A percentile compares a stretch with the other conserved stretches of the same genome.
phyloP scores from a whole-genome alignment of 1,140 invertebrate species.

The Rhagoletis pomonella region DNA sequence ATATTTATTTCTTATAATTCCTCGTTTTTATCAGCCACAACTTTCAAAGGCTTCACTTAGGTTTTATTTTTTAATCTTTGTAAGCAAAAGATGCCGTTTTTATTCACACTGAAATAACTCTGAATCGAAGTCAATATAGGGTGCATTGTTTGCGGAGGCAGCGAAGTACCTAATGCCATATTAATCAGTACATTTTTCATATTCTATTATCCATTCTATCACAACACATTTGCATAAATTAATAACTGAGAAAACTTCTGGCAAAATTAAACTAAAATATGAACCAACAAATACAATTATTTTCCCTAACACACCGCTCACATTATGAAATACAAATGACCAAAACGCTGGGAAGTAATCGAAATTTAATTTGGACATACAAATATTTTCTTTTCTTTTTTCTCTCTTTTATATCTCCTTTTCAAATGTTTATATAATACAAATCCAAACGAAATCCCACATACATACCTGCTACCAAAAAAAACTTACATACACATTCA shows the following conservation, averaged over 20 bases:
- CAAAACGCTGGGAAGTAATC: conserved; percentile 44
- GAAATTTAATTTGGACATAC: conserved; percentile 56
- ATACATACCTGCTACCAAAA: not conserved
- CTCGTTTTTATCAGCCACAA: no score
- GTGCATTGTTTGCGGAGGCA: no score
- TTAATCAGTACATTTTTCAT: no score
- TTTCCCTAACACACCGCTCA: not conserved
- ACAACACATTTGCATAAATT: not conserved
- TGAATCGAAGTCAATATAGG: no score
- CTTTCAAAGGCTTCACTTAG: no score
- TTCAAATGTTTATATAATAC: conserved; percentile 38
- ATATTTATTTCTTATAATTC: no score
- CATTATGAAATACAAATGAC: conserved; percentile 18
- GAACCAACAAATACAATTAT: not conserved
- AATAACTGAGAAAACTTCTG: not conserved
- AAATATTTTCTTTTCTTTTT: conserved; percentile 57
- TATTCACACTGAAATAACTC: no score
- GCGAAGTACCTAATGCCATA: no score
- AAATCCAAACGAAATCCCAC: not conserved
- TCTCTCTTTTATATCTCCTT: conserved; percentile 54
- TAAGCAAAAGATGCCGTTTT: no score
- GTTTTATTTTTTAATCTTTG: no score
- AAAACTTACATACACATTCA: not conserved
- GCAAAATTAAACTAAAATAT: not conserved
- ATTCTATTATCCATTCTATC: no score